Conservation (phyloP, 2,113 vertebrate genomes). For the Chamaetylas fuelleborni region DNA sequence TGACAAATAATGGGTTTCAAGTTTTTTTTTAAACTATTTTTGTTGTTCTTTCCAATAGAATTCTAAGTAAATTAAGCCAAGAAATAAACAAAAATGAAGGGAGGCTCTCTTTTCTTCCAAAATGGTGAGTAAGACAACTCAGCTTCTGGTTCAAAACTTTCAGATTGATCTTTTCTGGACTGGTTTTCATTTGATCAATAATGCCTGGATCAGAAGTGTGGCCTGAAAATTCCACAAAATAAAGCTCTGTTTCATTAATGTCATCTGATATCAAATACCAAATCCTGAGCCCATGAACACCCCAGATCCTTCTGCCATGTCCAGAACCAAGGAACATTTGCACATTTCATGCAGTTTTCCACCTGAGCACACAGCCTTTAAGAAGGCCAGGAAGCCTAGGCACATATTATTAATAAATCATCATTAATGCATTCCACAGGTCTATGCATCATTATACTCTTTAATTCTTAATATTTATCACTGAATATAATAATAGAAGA, state of each 20-base stretch:
- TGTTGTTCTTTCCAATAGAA: slow-evolving; percentile 65
- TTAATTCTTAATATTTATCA: neutral
- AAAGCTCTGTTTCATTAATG: neutral
- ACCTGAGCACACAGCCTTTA: neutral
- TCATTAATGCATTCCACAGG: neutral
- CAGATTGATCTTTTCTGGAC: neutral
- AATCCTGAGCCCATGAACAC: neutral
- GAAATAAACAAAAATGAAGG: slow-evolving; percentile 90
- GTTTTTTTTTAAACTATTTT: neutral
- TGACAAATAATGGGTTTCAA: neutral
- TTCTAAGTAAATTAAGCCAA: slow-evolving; percentile 85
- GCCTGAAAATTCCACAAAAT: neutral
- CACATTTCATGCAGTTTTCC: neutral
- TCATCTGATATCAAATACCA: neutral
- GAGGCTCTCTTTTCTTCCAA: slow-evolving; percentile 77
- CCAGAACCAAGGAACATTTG: neutral
- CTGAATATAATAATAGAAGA: neutral
- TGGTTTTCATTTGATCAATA: neutral
- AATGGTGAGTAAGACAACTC: slow-evolving; percentile 68
- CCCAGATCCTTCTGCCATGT: neutral
- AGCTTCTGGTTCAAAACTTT: neutral
- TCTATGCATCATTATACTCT: neutral
- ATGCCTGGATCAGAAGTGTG: neutral
- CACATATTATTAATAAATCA: neutral
- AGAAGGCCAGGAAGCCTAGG: neutral